Evolutionary conservation across 2,797 vertebrate genomes (phyloP).

Genomic region (Hafferia zeledoni): DNA sequence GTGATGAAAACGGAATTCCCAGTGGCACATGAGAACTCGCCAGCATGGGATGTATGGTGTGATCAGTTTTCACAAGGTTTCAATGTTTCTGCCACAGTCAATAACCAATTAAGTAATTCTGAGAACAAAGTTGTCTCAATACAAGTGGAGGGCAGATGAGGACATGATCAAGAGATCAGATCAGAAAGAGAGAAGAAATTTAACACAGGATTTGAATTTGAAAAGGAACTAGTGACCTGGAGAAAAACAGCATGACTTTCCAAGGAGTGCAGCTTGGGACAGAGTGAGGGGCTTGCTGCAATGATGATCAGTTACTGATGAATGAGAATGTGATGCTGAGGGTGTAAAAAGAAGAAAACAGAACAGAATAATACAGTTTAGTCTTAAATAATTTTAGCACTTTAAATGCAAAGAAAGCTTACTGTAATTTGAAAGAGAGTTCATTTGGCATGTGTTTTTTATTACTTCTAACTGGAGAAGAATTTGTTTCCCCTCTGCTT

Average conservation of each 20-base stretch:
- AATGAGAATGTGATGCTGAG: neutral
- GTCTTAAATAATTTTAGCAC: neutral
- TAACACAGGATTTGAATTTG: neutral
- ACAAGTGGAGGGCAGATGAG: neutral
- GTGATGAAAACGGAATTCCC: neutral
- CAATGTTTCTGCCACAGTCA: conserved; percentile 4
- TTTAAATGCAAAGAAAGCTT: neutral
- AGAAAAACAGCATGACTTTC: neutral
- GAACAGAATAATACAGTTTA: neutral
- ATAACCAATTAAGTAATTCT: conserved; percentile 37
- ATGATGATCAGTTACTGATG: neutral
- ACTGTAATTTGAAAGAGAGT: neutral
- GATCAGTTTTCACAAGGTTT: conserved; percentile 12
- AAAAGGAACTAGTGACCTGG: neutral
- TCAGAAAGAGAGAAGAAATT: neutral
- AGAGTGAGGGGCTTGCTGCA: neutral
- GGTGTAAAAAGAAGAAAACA: neutral
- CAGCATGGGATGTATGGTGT: neutral
- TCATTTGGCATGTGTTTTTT: neutral
- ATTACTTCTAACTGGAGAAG: neutral
- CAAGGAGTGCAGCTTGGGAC: neutral
- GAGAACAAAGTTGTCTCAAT: neutral
- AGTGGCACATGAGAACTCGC: neutral
- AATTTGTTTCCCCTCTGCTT: neutral
- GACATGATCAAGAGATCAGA: neutral